Percentiles rank a stretch among this genome's conserved stretches.
These are phyloP conservation scores for Petrosia ficiformis DNA, from an alignment of 37 sponge, comb jelly and placozoan genomes.

Conservation along the genomic window DNA sequence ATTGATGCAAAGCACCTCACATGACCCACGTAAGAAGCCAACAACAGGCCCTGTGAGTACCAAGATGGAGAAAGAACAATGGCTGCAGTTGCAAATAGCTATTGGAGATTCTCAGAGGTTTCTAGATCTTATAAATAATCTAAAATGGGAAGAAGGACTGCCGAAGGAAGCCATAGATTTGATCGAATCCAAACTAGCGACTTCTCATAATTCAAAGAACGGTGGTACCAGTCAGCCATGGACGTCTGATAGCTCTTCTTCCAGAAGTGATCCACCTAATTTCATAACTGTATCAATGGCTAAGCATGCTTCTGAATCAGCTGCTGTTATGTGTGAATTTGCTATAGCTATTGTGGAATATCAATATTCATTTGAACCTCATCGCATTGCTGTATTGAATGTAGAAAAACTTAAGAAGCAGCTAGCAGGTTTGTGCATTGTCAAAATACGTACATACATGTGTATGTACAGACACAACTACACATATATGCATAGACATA, in stretches of 20 bases:
- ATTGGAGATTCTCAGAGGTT: slow-evolving; percentile 85
- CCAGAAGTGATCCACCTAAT: too few species aligned
- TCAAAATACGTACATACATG: background rate
- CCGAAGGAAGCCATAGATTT: slow-evolving; percentile 44
- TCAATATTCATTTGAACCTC: slow-evolving; percentile 33
- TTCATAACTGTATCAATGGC: slow-evolving; percentile 64
- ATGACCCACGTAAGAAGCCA: background rate
- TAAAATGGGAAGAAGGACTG: slow-evolving; percentile 82
- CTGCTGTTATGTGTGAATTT: slow-evolving; percentile 62
- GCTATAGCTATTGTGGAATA: slow-evolving; percentile 60
- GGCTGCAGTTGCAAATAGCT: slow-evolving; percentile 61
- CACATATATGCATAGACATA: too few species aligned
- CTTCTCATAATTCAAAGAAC: slow-evolving; percentile 5
- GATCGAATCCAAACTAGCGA: slow-evolving; percentile 48
- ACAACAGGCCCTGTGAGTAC: background rate
- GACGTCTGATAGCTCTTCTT: background rate
- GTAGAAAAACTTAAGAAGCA: slow-evolving; percentile 17
- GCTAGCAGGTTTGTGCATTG: background rate
- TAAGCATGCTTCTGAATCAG: slow-evolving; percentile 70
- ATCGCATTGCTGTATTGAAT: slow-evolving; percentile 28
- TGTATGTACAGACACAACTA: too few species aligned
- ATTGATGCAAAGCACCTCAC: background rate
- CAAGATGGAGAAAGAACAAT: slow-evolving; percentile 47
- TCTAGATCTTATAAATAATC: slow-evolving; percentile 57
- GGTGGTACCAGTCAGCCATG: background rate